Percentiles rank a stretch among this genome's conserved stretches.
phyloP scores from a whole-genome alignment of 2,113 vertebrate species.

The Tragelaphus buxtoni region DNA sequence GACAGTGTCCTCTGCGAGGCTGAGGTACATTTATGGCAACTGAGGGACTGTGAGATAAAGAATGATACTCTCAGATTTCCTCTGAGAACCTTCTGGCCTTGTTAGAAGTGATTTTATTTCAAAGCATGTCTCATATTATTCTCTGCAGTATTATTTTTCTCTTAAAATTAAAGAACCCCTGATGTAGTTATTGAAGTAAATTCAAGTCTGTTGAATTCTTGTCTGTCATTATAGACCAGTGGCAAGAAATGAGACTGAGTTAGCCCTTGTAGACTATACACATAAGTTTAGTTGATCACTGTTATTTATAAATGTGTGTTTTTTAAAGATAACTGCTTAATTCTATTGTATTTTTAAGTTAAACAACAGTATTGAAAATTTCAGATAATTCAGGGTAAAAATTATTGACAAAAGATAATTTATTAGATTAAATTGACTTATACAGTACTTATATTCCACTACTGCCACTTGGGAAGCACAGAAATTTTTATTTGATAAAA shows the following conservation, averaged over 20 bases:
- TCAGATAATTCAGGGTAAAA: neutral
- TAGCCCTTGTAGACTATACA: neutral
- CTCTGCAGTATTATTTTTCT: neutral
- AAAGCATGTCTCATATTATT: neutral
- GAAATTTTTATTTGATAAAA: conserved; percentile 3
- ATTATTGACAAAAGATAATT: neutral
- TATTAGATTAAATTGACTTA: neutral
- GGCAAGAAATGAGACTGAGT: neutral
- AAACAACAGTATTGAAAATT: neutral
- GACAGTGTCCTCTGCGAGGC: neutral
- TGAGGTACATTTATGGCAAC: neutral
- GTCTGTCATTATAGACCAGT: neutral
- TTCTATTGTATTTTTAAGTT: neutral
- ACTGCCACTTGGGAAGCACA: neutral
- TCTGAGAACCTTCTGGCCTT: neutral
- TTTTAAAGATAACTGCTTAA: neutral
- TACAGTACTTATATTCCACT: neutral
- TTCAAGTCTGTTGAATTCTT: neutral
- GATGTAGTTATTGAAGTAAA: neutral
- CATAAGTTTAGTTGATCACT: neutral
- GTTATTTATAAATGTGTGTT: neutral
- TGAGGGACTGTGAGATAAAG: neutral
- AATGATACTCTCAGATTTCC: neutral
- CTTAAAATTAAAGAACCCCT: neutral
- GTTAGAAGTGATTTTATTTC: neutral